Evolutionary conservation across 2,113 vertebrate species (phyloP), one percentile per base, ranked within the genome.

Genomic region (Parotia lawesii): DNA sequence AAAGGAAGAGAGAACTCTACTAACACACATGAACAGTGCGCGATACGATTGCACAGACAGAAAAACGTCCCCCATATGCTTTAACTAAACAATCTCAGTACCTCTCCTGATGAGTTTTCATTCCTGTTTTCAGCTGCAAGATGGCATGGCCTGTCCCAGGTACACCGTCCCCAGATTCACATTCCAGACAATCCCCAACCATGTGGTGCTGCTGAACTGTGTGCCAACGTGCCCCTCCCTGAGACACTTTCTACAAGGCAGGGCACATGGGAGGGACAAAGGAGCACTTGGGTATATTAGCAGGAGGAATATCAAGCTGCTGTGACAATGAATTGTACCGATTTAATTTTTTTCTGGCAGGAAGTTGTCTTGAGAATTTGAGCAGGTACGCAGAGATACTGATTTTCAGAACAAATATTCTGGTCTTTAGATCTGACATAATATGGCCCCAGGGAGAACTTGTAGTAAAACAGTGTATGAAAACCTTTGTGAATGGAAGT

Each of bases 241-340:
- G 13, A 16, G 53, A 24, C 22, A 17, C 51, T 29, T 74, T 19
- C 0, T 3, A 0, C 24, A 13, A 38, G 44, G 6, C 16, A 10
- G 31, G 12, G 48, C 20, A 2, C 0, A 0, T 3, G 53, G 67
- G 48, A 54, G 37, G 27, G 27, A 21, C 6, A 9, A 21, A 31
- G 33, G 28, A 57, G 13, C 62, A 15, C 60, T 31, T 45, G 80
- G 50, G 6, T 24, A 0, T 11, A 9, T 44, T 1, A 47, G 21
- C 71, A 85, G 67, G 54, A 57, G 22, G 51, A 86, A 40, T 24
- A n/a, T 9, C 40, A 24, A 53, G 51, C 11, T 72, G 48, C 75
- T 73, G 1, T 27, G 25, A 42, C 28, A 37, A 60, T 50, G 14
- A 40, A 19, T 50, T 57, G 33, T 10, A 62, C 12, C 19, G 37